A percentile compares a stretch with the other conserved stretches of the same genome.
These are phyloP conservation scores for Brachypalpus laphriformis DNA, from an alignment of 2,888 invertebrate genomes.

Conservation along the genomic window DNA sequence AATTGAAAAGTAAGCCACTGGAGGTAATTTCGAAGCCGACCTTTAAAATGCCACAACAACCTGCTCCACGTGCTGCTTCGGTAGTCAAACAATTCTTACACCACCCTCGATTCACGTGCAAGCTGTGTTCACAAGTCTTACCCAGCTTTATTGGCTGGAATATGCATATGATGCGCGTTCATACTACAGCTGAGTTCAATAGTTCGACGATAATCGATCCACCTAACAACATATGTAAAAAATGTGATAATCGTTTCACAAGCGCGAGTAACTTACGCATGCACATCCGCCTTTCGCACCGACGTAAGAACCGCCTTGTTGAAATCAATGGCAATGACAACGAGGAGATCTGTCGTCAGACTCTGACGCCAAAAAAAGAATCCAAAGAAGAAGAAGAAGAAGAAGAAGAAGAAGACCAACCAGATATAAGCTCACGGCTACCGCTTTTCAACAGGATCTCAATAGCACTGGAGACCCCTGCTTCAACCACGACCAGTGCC, in stretches of 20 bases:
- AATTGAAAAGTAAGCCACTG: not conserved
- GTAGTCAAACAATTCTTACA: conserved; percentile 42
- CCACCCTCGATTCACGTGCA: conserved; percentile 38
- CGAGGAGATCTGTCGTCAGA: conserved; percentile 60
- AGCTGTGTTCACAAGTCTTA: conserved; percentile 44
- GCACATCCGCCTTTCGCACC: conserved; percentile 58
- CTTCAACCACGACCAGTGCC: conserved; percentile 28
- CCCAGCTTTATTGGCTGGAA: conserved; percentile 50
- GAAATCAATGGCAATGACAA: conserved; percentile 70
- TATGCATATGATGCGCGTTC: conserved; percentile 51
- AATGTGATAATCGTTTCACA: conserved; percentile 63
- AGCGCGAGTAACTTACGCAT: conserved; percentile 28
- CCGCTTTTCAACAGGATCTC: not conserved
- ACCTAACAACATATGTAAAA: conserved; percentile 22
- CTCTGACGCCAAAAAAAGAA: conserved; percentile 39
- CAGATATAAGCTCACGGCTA: not conserved
- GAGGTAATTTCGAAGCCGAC: conserved; percentile 48
- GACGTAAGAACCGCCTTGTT: conserved; percentile 59
- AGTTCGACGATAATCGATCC: not conserved
- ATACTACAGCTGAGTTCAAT: conserved; percentile 25
- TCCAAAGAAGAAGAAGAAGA: conserved; percentile 36
- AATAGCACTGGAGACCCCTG: not conserved
- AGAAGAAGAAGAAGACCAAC: not conserved
- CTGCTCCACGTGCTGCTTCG: conserved; percentile 60
- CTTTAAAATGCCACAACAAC: conserved; percentile 68